Conservation (phyloP, 2,888 invertebrate species). For the Hirtodrosophila trivittata region DNA sequence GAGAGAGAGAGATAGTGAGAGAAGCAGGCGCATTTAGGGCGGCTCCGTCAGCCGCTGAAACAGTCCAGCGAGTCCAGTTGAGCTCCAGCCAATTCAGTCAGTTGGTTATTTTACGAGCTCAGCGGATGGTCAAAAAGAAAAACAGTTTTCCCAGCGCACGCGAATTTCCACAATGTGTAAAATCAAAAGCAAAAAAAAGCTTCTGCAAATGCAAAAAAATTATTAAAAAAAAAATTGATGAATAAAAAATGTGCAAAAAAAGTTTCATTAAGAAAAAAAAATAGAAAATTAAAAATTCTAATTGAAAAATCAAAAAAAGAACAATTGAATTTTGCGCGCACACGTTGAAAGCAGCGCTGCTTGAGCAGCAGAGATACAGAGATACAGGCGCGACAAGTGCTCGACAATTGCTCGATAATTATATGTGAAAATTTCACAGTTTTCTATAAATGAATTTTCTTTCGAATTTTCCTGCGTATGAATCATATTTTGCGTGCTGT, state of each 20-base stretch:
- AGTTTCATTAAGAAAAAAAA: slow-evolving; percentile 2
- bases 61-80: slow-evolving; percentile 52
- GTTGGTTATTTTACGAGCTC: slow-evolving; percentile 46
- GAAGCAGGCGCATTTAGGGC: slow-evolving; percentile 47
- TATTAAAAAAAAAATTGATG: slow-evolving; percentile 7
- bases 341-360: background rate
- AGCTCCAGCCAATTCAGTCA: slow-evolving; percentile 55
- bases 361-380: background rate
- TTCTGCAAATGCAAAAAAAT: slow-evolving; percentile 1
- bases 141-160: slow-evolving; percentile 27
- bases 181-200: slow-evolving; percentile 5
- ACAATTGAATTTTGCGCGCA: slow-evolving; percentile 38
- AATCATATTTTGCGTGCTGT: slow-evolving; percentile 43
- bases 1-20: slow-evolving; percentile 8
- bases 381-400: slow-evolving; percentile 49
- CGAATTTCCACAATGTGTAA: slow-evolving; percentile 32
- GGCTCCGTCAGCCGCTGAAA: slow-evolving; percentile 51
- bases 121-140: slow-evolving; percentile 29
- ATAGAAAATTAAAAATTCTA: slow-evolving; percentile 9
- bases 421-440: slow-evolving; percentile 6
- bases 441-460: slow-evolving; percentile 13
- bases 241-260: slow-evolving; percentile 1
- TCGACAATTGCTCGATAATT: slow-evolving; percentile 41
- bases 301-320: slow-evolving; percentile 12
- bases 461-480: slow-evolving; percentile 30